Evolutionary conservation across 1,140 invertebrate species (phyloP).

Genomic region (Euura saliciscinereae): DNA sequence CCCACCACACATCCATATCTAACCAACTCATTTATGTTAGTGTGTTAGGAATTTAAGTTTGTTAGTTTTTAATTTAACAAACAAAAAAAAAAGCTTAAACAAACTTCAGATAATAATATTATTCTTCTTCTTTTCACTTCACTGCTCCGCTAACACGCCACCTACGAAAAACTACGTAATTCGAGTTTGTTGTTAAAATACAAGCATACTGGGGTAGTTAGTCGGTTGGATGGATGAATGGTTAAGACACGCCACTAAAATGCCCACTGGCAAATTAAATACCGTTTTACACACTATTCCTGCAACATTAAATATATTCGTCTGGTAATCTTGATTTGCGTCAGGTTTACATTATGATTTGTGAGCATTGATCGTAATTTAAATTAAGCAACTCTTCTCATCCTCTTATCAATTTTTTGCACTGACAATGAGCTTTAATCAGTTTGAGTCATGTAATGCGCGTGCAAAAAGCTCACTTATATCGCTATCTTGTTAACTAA

Average conservation of each 20-base stretch:
- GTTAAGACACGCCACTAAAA: constrained; percentile 48
- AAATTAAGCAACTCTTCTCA: too few relatives aligned
- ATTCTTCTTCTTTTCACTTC: not conserved
- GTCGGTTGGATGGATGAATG: constrained; percentile 61
- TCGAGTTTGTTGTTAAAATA: constrained; percentile 8
- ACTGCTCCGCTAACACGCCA: not conserved
- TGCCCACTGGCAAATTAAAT: not conserved
- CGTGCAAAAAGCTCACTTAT: too few relatives aligned
- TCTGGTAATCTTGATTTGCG: too few relatives aligned
- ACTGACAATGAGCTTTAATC: too few relatives aligned
- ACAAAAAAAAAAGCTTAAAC: not conserved
- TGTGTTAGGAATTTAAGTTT: constrained; percentile 47
- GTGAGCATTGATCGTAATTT: too few relatives aligned
- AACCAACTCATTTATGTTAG: constrained; percentile 61
- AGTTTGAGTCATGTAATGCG: too few relatives aligned
- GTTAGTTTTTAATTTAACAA: constrained; percentile 29
- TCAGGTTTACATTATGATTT: too few relatives aligned
- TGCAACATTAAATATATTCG: not conserved
- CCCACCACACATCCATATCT: constrained; percentile 98
- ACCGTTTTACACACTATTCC: not conserved
- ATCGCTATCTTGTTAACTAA: too few relatives aligned
- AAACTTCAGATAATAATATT: too few relatives aligned
- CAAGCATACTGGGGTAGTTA: constrained; percentile 32
- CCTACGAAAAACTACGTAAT: not conserved
- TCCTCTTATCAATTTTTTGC: too few relatives aligned